Percentiles rank a stretch among this genome's conserved stretches.
These are phyloP conservation scores for Atta colombica DNA, from an alignment of 1,140 invertebrate genomes.

Conservation along the genomic window DNA sequence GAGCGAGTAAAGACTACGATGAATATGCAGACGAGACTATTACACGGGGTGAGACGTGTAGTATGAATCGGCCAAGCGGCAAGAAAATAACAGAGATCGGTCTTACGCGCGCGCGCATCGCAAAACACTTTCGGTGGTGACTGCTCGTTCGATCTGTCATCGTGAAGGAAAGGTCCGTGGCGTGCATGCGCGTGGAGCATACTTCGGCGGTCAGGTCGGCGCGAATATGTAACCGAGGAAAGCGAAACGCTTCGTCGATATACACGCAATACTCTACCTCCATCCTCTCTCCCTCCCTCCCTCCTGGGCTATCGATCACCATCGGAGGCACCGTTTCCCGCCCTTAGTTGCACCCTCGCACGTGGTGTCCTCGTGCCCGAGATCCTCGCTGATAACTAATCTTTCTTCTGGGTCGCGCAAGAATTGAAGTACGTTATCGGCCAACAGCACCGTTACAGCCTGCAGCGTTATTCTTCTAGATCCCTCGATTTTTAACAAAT, in stretches of 20 bases:
- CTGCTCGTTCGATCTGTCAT: constrained; percentile 58
- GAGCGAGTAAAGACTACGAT: background rate
- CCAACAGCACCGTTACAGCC: background rate
- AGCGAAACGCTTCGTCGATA: constrained; percentile 46
- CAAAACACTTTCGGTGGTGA: constrained; percentile 34
- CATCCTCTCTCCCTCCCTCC: too few relatives aligned
- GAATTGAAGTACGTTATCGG: background rate
- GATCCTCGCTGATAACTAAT: constrained; percentile 1
- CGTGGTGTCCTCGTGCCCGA: constrained; percentile 39
- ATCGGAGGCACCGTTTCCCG: constrained; percentile 7
- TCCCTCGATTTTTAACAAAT: background rate
- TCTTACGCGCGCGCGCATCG: background rate
- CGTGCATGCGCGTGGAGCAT: constrained; percentile 41
- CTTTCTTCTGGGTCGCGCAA: background rate
- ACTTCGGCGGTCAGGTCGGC: background rate
- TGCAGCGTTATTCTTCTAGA: too few relatives aligned
- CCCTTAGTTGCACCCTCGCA: constrained; percentile 16
- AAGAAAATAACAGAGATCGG: background rate
- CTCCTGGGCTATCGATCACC: constrained; percentile 37
- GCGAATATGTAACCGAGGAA: constrained; percentile 7
- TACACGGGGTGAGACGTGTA: background rate
- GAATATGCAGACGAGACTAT: background rate
- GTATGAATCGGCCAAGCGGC: background rate
- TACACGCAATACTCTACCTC: background rate
- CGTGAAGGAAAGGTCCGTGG: constrained; percentile 9